Base-by-base conservation (phyloP, 1,140 invertebrate genomes). In the Conus betulinus region DNA sequence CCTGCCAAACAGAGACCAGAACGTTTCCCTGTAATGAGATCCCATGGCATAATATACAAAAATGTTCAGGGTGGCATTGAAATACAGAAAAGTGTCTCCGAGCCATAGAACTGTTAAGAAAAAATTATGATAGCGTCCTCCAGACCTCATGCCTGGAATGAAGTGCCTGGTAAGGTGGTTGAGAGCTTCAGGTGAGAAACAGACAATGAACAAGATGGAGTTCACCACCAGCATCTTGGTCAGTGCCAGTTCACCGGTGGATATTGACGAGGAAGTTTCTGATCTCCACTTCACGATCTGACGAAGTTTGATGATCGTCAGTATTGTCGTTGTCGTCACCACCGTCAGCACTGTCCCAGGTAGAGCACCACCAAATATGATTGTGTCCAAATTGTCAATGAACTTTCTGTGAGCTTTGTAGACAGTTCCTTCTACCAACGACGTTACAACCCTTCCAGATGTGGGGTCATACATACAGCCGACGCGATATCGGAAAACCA, bases 141-240 rank as follows among this genome's bases (percentile, higher is more conserved):
- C 84, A 39, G 84, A 25, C 5, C 27, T 60, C 25, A 85, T 17
- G 13, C 67, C 84, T 6, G 84, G 60, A n/a, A 85, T 0, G 8
- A 85, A 39, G 27, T n/a, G 27, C 11, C 25, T 67, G 23, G 0
- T n/a, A 57, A 60, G 67, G 5, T 23, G 25, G n/a, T 6, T 60
- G 5, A 85, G 3, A 63, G n/a, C 55, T 20, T 3, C 20, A 0
- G 84, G 60, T 0, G 27, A 3, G 15, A 85, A 3, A 63, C n/a
- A n/a, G 8, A 39, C 17, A 27, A 85, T 85, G 84, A 85, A 85
- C 25, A 85, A 6, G 4, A 85, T 27, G 15, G 84, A 85, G 25
- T n/a, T 85, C 23, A 55, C 60, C 5, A 85, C 60, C 55, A 85
- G 60, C 84, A 85, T 85, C 52, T 85, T 63, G 4, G 84, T 85